phyloP scores from a whole-genome alignment of 1,140 invertebrate species.

The Bilobella aurantiaca region DNA sequence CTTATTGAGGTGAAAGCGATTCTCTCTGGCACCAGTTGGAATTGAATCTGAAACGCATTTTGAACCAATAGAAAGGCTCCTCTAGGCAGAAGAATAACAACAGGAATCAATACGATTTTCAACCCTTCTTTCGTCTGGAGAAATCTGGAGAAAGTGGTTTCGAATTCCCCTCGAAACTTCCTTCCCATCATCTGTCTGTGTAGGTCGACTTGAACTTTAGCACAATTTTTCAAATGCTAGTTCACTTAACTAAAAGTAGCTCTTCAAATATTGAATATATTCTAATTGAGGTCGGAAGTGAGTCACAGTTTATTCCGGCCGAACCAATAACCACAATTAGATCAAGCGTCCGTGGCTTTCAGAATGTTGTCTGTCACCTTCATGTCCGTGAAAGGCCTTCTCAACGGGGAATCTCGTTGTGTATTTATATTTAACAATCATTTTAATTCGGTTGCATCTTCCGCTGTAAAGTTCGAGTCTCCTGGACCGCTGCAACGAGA shows the following conservation, averaged over 20 bases:
- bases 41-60: too few species aligned
- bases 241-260: not conserved
- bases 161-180: too few species aligned
- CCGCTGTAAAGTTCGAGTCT: conserved; percentile 47
- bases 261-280: not conserved
- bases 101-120: too few species aligned
- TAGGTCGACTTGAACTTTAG: conserved; percentile 4
- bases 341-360: not conserved
- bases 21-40: too few species aligned
- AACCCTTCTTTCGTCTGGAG: not conserved
- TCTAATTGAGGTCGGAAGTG: too few species aligned
- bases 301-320: too few species aligned
- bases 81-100: too few species aligned
- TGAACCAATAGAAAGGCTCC: too few species aligned
- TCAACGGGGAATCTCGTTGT: not conserved
- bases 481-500: conserved; percentile 57
- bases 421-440: not conserved
- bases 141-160: too few species aligned
- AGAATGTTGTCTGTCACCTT: not conserved
- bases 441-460: conserved; percentile 35
- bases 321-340: not conserved
- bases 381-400: not conserved
- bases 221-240: not conserved
- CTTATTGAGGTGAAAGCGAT: too few species aligned
- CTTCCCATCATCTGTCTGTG: not conserved